Base-by-base conservation (phyloP, 2,888 invertebrate genomes). In the Chloromyia formosa region DNA sequence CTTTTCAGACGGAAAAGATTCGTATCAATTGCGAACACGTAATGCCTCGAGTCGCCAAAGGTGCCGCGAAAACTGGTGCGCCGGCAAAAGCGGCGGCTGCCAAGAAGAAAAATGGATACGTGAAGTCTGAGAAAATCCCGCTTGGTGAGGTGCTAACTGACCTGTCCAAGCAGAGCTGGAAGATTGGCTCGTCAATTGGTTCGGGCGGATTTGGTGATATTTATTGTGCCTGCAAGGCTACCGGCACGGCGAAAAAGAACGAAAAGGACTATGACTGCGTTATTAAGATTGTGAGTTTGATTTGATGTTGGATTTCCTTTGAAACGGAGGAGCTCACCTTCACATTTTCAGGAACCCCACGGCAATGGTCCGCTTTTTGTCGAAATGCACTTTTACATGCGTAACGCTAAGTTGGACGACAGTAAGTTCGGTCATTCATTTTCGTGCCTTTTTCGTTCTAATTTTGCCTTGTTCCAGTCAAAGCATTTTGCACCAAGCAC, bases 171-270 rank as follows among this genome's bases (percentile, higher is more conserved):
- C 91, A 91, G 77, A 88, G 91, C 82, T 98, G 97, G 97, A 90
- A 90, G 78, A 88, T 97, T 75, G 96, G 96, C 0, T 89, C 90
- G 14, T 92, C 96, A 0, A 94, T 97, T 76, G 97, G 97, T 0
- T 88, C 91, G 74, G 97, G 97, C 0, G 97, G 97, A 12, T 97
- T 97, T 84, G 97, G 97, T 0, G 94, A 95, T 83, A 96, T 97
- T 80, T 97, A 97, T 84, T 90, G 93, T 0, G 95, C 94, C 56
- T 91, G 90, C 84, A 89, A 88, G 74, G 85, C 86, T 22, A 88
- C 88, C 9, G 84, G 87, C 0, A 16, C 54, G 9, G 20, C 10
- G 9, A 84, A 87, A 1, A 88, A 88, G 75, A 86, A 86, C 75
- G 83, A 85, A 0, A 87, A 88, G 0, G 84, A 85, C 74, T 93